Conservation (phyloP, 1,140 invertebrate genomes). For the Hesperophylax magnus region DNA sequence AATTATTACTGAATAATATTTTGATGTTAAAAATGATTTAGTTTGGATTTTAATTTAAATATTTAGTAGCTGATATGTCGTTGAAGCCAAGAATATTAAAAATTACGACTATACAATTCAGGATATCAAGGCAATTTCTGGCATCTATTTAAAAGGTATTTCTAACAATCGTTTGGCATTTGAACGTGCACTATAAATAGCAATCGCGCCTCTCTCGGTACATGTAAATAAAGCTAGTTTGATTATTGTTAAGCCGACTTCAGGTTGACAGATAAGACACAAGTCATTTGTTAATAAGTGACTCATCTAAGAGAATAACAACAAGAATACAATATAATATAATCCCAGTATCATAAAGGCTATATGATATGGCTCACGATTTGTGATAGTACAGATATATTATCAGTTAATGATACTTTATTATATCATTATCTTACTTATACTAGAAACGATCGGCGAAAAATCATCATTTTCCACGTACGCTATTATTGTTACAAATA, state of each 20-base stretch:
- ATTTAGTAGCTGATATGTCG: neutral
- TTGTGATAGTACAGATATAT: neutral
- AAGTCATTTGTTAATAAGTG: conserved; percentile 4
- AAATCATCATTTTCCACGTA: neutral
- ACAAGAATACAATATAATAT: neutral
- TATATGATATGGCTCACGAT: conserved; percentile 30
- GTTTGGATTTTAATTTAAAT: neutral
- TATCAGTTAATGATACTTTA: neutral
- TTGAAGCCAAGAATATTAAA: neutral
- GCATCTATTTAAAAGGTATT: conserved; percentile 20
- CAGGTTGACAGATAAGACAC: conserved; percentile 5
- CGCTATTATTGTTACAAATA: neutral
- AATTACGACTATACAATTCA: neutral
- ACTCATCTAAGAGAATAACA: conserved; percentile 21
- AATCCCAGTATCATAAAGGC: conserved; percentile 17
- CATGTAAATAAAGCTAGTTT: neutral
- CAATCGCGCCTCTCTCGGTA: neutral
- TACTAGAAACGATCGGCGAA: neutral
- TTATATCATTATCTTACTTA: no score
- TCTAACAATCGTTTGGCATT: conserved; percentile 25
- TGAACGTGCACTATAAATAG: conserved; percentile 17
- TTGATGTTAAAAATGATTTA: neutral
- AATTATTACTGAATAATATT: no score
- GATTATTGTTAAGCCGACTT: no score
- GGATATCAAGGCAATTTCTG: conserved; percentile 31